Evolutionary conservation across 1,140 invertebrate genomes (phyloP), one percentile per base, ranked within the genome.

Genomic region (Drosophila ambigua): DNA sequence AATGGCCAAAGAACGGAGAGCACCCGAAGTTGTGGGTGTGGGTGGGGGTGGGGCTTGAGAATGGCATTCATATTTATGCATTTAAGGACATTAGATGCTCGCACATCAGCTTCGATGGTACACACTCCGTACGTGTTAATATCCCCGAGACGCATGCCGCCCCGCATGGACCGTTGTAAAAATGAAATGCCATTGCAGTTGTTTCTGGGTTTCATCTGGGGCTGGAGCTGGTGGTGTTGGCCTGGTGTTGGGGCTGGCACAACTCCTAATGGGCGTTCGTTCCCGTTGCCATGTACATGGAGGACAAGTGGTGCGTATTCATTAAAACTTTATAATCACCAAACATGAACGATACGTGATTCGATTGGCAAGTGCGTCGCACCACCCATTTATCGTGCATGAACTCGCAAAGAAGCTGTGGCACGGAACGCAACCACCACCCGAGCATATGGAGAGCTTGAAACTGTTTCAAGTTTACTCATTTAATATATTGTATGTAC

Each of bases 261-360:
- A 62, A 62, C 69, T 52, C 60, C 48, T 53, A 67, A 49, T 69
- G 71, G 77, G 77, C 68, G 63, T 2, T 39, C 4, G 35, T 13
- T 39, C 4, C 4, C 11, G 11, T 76, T 60, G 61, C 28, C n/a
- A 48, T 26, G 60, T 58, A 44, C 45, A 54, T 51, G 53, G 51
- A 43, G 59, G 44, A 60, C 78, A 81, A 76, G 60, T 87, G 75
- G 62, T 88, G 83, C 82, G 79, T 79, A 87, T 88, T 87, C 82
- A 79, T 87, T 87, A 88, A 88, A 88, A 88, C 83, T 88, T 88
- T 87, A 87, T 87, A 87, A 88, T 84, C 81, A 80, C 81, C 81
- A 73, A 85, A 85, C 81, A 80, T 80, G 80, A 80, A 84, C 76
- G 73, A 85, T 79, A 84, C 81, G 81, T 84, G 81, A 53, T 77